These are phyloP conservation scores for chimpanzee (Pan troglodytes) DNA, from an alignment of 2,113 vertebrate genomes.

Conservation along the genomic window NHGRI_mPanTro3-v2.1_pri NC_072398.2:162847501-162848000, in stretches of 20 bases:
- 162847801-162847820: background rate
- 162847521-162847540: slow-evolving; percentile 71
- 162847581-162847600: background rate
- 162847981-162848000: background rate
- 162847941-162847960: background rate
- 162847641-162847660: slow-evolving; percentile 51
- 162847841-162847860: background rate
- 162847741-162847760: background rate
- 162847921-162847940: background rate
- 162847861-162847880: slow-evolving; percentile 28
- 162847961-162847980: background rate
- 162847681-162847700: background rate
- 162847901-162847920: background rate
- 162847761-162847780: slow-evolving; percentile 5
- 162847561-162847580: slow-evolving; percentile 45
- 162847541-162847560: slow-evolving; percentile 42
- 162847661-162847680: background rate
- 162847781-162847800: slow-evolving; percentile 43
- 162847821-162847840: background rate
- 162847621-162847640: background rate
- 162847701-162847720: slow-evolving; percentile 6
- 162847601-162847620: background rate
- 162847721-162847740: background rate
- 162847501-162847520: slow-evolving; percentile 70
- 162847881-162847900: slow-evolving; percentile 40